Base-by-base conservation (phyloP, 2,797 vertebrate genomes). In the Alca torda region DNA sequence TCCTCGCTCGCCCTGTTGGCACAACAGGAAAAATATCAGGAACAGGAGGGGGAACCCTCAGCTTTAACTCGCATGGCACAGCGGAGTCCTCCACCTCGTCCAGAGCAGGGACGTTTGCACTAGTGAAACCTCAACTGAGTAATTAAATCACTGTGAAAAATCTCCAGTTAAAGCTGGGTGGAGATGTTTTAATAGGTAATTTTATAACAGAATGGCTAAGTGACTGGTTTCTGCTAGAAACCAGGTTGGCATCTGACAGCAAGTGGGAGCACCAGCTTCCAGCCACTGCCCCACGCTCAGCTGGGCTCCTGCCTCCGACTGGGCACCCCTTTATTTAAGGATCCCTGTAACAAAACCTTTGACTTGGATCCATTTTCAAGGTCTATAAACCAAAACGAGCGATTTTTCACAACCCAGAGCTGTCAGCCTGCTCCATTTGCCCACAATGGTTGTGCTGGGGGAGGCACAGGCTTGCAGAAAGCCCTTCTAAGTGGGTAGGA, bases 1-100 rank as follows among this genome's bases (percentile, higher is more conserved):
- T 76, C 99, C 99, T 97, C 99, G 98, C 86, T 99, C 99, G 26
- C 99, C 99, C 99, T 99, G 97, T 89, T 54, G 43, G 67, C 24
- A 84, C 72, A 93, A 96, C 30, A 54, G 46, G 90, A 84, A 65
- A n/a, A 37, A 24, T 1, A 16, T 61, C 82, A 94, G 60, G 61
- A 88, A 16, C 33, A 31, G 35, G 54, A 43, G 14, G 41, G n/a
- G 43, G 18, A 59, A 69, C 60, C 11, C 72, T 64, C 8, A 8
- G 39, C 53, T 89, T 63, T 16, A 20, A 24, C 24, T 50, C 18
- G 3, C 83, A 23, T 24, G 31, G 88, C 41, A 16, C 18, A 31
- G 33, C 14, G 21, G 16, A 20, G 37, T 41, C 45, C 67, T 69
- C 53, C 35, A 13, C 18, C 46, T 50, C 54, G 9, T 31, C 39